These are phyloP conservation scores for Ginglymostoma cirratum DNA, from an alignment of 2,113 vertebrate genomes.

Conservation along the genomic window DNA sequence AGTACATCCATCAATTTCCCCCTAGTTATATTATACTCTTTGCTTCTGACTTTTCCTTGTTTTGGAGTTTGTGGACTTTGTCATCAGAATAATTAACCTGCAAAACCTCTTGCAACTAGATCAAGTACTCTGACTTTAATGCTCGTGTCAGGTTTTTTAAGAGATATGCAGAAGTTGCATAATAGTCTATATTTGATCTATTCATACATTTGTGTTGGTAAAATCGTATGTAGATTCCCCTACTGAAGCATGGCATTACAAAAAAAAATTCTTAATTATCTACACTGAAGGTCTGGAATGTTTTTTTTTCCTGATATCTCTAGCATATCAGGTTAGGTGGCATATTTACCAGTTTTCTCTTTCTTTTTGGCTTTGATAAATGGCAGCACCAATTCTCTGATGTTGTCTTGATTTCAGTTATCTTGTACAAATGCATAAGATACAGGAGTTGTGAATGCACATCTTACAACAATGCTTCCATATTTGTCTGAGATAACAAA, in stretches of 20 bases:
- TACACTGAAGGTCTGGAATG: background rate
- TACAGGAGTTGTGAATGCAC: background rate
- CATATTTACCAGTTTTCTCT: background rate
- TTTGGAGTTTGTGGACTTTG: background rate
- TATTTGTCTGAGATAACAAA: too few relatives aligned
- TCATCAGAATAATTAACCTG: background rate
- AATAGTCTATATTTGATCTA: background rate
- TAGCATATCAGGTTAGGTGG: background rate
- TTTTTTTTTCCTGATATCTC: background rate
- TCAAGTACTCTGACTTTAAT: background rate
- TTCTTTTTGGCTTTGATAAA: background rate
- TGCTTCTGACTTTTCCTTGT: background rate
- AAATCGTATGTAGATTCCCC: background rate
- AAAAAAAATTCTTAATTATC: background rate
- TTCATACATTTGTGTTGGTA: background rate
- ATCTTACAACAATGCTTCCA: background rate
- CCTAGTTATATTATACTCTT: background rate
- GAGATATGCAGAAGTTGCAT: background rate
- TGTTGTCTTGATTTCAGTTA: background rate
- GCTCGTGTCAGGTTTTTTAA: background rate
- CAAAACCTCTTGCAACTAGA: background rate
- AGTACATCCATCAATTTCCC: too few relatives aligned
- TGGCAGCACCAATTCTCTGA: background rate
- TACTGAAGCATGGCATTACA: background rate
- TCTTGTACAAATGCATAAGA: background rate